Evolutionary conservation across 1,140 invertebrate genomes (phyloP).

Genomic region (Bombyx mori): ASM3026992v2 NC_085129.1:6704001-6704500

Average conservation of each 20-base stretch:
- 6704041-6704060: no score
- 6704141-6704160: slow-evolving; percentile 1
- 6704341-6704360: slow-evolving; percentile 21
- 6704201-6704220: slow-evolving; percentile 22
- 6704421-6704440: slow-evolving; percentile 8
- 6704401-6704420: not conserved
- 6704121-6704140: slow-evolving; percentile 6
- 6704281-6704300: slow-evolving; percentile 31
- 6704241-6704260: slow-evolving; percentile 27
- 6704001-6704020: no score
- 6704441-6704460: slow-evolving; percentile 43
- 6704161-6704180: not conserved
- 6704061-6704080: no score
- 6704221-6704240: slow-evolving; percentile 21
- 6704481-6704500: slow-evolving; percentile 60
- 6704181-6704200: not conserved
- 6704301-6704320: slow-evolving; percentile 36
- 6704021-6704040: no score
- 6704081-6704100: no score
- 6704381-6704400: slow-evolving; percentile 3
- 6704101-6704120: not conserved
- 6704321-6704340: slow-evolving; percentile 26
- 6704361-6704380: slow-evolving; percentile 8
- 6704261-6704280: slow-evolving; percentile 32
- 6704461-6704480: slow-evolving; percentile 39